Percentiles rank a stretch among this genome's conserved stretches.
Conservation (phyloP, 1,140 invertebrate species). For the Drosophila sturtevanti region DNA sequence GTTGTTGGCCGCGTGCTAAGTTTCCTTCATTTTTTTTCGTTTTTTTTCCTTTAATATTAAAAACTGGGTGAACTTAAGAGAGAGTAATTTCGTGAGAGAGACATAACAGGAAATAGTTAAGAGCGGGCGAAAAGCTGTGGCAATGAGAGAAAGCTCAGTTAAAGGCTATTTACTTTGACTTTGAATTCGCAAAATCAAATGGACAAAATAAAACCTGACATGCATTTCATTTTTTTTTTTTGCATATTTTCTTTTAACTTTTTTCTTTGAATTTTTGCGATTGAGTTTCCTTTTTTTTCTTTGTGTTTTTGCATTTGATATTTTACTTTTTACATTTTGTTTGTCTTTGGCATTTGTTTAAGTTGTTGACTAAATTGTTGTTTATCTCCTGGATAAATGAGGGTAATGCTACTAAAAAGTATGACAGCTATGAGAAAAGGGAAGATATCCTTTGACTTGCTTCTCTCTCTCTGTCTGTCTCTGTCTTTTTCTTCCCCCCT, state of each 20-base stretch:
- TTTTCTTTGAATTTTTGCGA: slow-evolving; percentile 29
- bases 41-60: slow-evolving; percentile 31
- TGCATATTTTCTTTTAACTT: slow-evolving; percentile 1
- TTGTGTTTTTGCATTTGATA: slow-evolving; percentile 11
- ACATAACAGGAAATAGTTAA: neutral
- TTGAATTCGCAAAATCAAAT: slow-evolving; percentile 33
- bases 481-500: no score
- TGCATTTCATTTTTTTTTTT: slow-evolving; percentile 12
- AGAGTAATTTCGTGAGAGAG: neutral
- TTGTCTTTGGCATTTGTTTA: slow-evolving; percentile 68
- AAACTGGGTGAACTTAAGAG: slow-evolving; percentile 53
- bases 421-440: neutral
- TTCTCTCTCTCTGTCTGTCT: neutral
- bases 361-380: slow-evolving; percentile 68
- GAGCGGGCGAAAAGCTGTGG: slow-evolving; percentile 23
- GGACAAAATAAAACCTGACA: neutral
- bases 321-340: slow-evolving; percentile 26
- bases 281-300: slow-evolving; percentile 29
- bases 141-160: slow-evolving; percentile 35
- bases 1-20: slow-evolving; percentile 49
- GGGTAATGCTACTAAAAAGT: slow-evolving; percentile 43
- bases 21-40: slow-evolving; percentile 25
- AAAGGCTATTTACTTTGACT: slow-evolving; percentile 12
- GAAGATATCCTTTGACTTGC: slow-evolving; percentile 1
- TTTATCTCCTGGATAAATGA: slow-evolving; percentile 62